These are phyloP conservation scores for Heliconius nattereri DNA, from an alignment of 1,140 invertebrate genomes.

Conservation along the genomic window DNA sequence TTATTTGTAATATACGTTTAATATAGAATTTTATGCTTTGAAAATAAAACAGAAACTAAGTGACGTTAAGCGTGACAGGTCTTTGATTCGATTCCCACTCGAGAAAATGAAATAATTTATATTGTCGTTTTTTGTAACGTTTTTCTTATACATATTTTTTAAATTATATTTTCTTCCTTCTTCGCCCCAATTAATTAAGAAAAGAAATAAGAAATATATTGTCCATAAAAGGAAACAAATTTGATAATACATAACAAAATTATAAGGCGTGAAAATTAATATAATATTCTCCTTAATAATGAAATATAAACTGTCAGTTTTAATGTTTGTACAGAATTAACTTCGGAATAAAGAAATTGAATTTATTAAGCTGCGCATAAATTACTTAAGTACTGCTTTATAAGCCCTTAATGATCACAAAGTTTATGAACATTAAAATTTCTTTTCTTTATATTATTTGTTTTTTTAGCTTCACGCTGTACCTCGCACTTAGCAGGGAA, in stretches of 20 bases:
- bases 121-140: too few species aligned
- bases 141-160: too few species aligned
- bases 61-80: too few species aligned
- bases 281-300: constrained; percentile 16
- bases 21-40: too few species aligned
- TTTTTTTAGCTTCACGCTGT: neutral
- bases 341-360: neutral
- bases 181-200: too few species aligned
- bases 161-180: too few species aligned
- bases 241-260: neutral
- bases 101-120: too few species aligned
- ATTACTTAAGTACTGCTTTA: neutral
- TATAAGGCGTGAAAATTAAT: constrained; percentile 9
- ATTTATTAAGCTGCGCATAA: constrained; percentile 8
- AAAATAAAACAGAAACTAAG: too few species aligned
- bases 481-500: too few species aligned
- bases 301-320: constrained; percentile 18
- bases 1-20: neutral
- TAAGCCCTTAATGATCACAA: neutral
- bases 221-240: neutral
- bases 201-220: too few species aligned
- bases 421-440: neutral
- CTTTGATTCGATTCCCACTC: too few species aligned
- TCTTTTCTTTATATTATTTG: neutral
- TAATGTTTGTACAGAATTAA: neutral